Conservation (phyloP, 2,113 vertebrate species). For the Entomyzon cyanotis region DNA sequence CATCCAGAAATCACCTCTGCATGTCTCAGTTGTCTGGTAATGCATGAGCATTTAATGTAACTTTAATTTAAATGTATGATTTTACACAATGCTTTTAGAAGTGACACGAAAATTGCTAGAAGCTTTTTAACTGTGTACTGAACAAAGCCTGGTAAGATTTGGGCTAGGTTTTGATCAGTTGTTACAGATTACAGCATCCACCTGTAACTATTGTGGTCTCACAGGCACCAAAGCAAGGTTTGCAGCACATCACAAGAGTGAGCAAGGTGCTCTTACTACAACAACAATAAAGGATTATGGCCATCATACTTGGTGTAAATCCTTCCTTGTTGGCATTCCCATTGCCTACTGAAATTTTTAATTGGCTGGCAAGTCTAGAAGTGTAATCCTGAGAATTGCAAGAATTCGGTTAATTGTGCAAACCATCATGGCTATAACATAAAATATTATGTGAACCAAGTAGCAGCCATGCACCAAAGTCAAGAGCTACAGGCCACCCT, state of each 20-base stretch:
- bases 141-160: not conserved
- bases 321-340: not conserved
- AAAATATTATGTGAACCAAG: not conserved
- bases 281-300: not conserved
- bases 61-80: not conserved
- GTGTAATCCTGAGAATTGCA: not conserved
- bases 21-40: not conserved
- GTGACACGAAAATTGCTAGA: not conserved
- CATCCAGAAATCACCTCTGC: not conserved
- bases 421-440: not conserved
- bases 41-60: not conserved
- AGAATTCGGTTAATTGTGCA: not conserved
- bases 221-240: constrained; percentile 8
- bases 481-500: not conserved
- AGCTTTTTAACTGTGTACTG: not conserved
- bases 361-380: not conserved
- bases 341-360: not conserved
- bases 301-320: not conserved
- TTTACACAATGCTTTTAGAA: not conserved
- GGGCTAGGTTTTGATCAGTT: not conserved
- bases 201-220: not conserved
- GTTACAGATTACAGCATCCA: not conserved
- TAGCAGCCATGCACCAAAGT: not conserved
- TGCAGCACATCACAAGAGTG: not conserved
- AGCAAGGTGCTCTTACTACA: not conserved